Conservation (phyloP, 2,888 invertebrate species). For the Antitype chi region DNA sequence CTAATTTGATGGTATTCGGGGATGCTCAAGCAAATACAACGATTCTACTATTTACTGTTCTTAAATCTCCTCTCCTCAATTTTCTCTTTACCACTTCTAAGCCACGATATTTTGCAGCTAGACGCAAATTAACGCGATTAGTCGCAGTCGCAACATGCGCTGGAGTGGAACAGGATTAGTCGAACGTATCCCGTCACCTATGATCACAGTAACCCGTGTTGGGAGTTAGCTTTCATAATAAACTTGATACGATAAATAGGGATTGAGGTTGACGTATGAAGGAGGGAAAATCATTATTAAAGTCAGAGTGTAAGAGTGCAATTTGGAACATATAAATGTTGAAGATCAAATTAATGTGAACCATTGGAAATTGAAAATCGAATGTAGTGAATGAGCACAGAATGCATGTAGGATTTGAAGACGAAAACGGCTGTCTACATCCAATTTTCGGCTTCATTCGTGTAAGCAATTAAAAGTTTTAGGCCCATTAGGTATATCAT, state of each 20-base stretch:
- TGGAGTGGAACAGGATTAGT: conserved; percentile 51
- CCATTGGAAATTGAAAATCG: no score
- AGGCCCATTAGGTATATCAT: background rate
- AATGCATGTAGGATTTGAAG: no score
- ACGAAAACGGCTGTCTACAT: no score
- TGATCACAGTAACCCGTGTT: conserved; percentile 47
- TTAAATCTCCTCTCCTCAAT: background rate
- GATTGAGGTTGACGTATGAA: background rate
- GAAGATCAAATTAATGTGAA: no score
- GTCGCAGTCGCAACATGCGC: conserved; percentile 48
- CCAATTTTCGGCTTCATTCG: no score
- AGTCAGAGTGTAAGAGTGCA: background rate
- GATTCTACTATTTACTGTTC: no score
- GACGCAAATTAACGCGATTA: conserved; percentile 55
- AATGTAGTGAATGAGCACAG: no score
- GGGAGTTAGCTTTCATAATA: conserved; percentile 56
- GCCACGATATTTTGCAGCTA: conserved; percentile 13
- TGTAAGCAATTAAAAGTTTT: background rate
- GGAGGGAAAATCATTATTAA: conserved; percentile 12
- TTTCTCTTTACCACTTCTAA: background rate
- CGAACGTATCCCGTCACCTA: conserved; percentile 53
- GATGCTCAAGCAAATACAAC: no score
- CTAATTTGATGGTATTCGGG: no score
- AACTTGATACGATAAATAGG: conserved; percentile 49
- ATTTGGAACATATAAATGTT: background rate